Base-by-base conservation (phyloP, 2,113 vertebrate genomes). In the Hippoglossus stenolepis region DNA sequence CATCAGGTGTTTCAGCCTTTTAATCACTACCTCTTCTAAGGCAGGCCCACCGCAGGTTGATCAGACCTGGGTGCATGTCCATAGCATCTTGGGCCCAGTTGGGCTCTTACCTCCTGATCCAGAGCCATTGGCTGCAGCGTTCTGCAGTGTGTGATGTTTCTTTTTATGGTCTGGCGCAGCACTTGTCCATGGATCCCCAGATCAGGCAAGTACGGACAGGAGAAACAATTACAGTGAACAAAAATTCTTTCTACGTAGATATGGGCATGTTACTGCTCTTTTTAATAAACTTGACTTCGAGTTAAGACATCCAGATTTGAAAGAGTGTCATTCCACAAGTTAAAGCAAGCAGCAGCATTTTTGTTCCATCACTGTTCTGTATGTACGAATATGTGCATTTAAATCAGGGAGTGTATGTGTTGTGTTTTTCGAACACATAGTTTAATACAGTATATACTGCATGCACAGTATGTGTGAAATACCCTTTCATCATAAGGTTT, bases 301-400 rank as follows among this genome's bases (percentile, higher is more conserved):
- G 35, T 28, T 24, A 57, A 24, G 10, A 24, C 54, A 49, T 49
- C 17, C 54, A 57, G 23, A 57, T 23, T 20, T 24, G 54, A 57
- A 49, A 49, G 45, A 49, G 45, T 49, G 45, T 57, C 21, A 53
- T 53, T 53, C 21, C 57, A 59, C 24, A 59, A 59, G 57, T 59
- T 40, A 62, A 62, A 62, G 35, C 60, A 62, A 21, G 60, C 60
- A 62, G 60, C 20, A 8, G 18, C 31, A 62, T 38, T 38, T 62
- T 21, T 62, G 31, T 40, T 40, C 18, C 20, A n/a, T 53, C 51
- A 53, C 51, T n/a, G 51, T 53, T 20, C 17, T 53, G 18, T 53
- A 10, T 20, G 5, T n/a, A 10, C 10, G 51, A 20, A 7, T 53
- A 53, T 53, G 51, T 53, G 20, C 4, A 51, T 51, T 1, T 20